Conservation (phyloP, 2,888 invertebrate species). For the Drosophila niveifrons region DNA sequence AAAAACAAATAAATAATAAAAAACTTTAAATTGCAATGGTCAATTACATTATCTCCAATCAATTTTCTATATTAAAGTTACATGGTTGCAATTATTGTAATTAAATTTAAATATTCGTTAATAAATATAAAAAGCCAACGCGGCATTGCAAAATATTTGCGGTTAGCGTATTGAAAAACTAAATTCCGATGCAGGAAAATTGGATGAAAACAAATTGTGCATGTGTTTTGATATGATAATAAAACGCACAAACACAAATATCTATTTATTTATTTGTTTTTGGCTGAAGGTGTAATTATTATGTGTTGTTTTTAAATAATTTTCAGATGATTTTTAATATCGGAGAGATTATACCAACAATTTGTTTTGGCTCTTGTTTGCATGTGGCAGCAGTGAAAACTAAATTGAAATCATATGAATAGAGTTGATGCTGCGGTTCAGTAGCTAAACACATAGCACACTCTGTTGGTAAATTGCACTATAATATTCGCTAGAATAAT, state of each 20-base stretch:
- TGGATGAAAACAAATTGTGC: slow-evolving; percentile 4
- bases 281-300: slow-evolving; percentile 28
- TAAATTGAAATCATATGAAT: slow-evolving; percentile 26
- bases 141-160: not conserved
- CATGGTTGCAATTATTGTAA: not conserved
- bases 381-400: not conserved
- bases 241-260: slow-evolving; percentile 28
- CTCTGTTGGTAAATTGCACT: slow-evolving; percentile 4
- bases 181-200: not conserved
- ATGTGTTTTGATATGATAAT: slow-evolving; percentile 38
- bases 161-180: slow-evolving; percentile 9
- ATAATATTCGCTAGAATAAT: slow-evolving; percentile 39
- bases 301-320: slow-evolving; percentile 36
- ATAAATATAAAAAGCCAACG: not conserved
- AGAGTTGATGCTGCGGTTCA: slow-evolving; percentile 19
- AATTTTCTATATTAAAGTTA: not conserved
- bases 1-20: not conserved
- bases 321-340: slow-evolving; percentile 30
- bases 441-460: slow-evolving; percentile 8
- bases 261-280: slow-evolving; percentile 35
- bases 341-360: slow-evolving; percentile 9
- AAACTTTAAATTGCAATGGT: not conserved
- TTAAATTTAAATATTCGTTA: not conserved
- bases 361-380: slow-evolving; percentile 15
- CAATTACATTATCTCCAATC: not conserved